Conservation (phyloP, 1,140 invertebrate species). For the Cyphomyrmex costatus region DNA sequence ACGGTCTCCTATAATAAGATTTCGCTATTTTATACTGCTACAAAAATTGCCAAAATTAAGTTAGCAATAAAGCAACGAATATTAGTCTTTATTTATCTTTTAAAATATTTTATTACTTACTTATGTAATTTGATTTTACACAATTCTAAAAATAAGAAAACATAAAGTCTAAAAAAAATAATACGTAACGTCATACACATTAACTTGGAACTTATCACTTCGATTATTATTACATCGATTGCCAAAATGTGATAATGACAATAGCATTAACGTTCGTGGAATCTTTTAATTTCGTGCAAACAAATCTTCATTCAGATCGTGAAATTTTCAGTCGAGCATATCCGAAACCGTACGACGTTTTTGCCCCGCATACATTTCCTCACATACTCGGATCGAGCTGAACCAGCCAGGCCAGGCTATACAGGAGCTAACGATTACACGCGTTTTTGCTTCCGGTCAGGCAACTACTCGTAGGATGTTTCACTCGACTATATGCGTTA, state of each 20-base stretch:
- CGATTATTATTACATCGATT: neutral
- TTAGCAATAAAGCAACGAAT: neutral
- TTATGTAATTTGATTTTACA: neutral
- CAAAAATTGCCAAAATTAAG: neutral
- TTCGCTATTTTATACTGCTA: neutral
- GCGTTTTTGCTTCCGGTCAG: slow-evolving; percentile 55
- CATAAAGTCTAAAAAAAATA: neutral
- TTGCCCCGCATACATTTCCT: slow-evolving; percentile 1
- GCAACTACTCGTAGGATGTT: slow-evolving; percentile 48
- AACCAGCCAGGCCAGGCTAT: slow-evolving; percentile 47
- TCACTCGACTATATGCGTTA: slow-evolving; percentile 45
- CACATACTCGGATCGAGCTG: neutral
- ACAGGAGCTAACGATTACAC: slow-evolving; percentile 62
- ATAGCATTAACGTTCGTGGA: neutral
- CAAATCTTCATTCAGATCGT: neutral
- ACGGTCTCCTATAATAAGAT: no score
- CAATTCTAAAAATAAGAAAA: neutral
- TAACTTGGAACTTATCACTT: neutral
- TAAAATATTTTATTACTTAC: neutral
- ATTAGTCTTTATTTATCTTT: neutral
- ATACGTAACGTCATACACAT: neutral
- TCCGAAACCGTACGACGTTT: slow-evolving; percentile 39
- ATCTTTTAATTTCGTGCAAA: neutral
- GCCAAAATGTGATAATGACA: neutral
- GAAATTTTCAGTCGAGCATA: slow-evolving; percentile 9